These are phyloP conservation scores for Scopus umbretta DNA, from an alignment of 2,113 vertebrate species.

Conservation along the genomic window DNA sequence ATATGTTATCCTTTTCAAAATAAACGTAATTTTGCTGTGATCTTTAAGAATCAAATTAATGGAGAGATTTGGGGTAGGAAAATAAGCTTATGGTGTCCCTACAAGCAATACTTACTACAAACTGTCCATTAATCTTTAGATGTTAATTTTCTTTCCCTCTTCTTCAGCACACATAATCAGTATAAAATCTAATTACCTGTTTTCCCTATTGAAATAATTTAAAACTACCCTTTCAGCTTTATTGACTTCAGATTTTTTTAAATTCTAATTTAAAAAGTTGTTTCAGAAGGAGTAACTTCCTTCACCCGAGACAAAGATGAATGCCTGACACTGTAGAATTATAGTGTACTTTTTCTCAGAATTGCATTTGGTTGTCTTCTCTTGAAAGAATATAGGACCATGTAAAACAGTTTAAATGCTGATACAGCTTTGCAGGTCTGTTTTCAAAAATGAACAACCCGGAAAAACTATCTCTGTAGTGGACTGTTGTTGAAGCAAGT, in stretches of 20 bases:
- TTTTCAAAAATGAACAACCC: not conserved
- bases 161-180: conserved; percentile 43
- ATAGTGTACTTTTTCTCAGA: not conserved
- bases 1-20: conserved; percentile 28
- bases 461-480: not conserved
- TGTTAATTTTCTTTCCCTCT: conserved; percentile 55
- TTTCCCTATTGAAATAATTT: conserved; percentile 36
- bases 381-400: not conserved
- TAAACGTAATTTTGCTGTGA: conserved; percentile 14
- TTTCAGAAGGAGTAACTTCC: conserved; percentile 1
- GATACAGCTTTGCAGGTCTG: not conserved
- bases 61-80: not conserved
- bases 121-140: conserved; percentile 42
- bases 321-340: not conserved
- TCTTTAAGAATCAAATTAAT: conserved; percentile 60
- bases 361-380: not conserved
- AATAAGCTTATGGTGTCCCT: conserved; percentile 38
- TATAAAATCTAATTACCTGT: conserved; percentile 54
- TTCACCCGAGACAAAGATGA: not conserved
- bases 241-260: conserved; percentile 36
- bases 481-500: not conserved
- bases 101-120: not conserved
- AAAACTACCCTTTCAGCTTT: conserved; percentile 50
- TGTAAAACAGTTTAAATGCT: not conserved
- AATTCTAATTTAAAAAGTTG: conserved; percentile 2